phyloP scores from a whole-genome alignment of 2,888 invertebrate species.

The Polymixis flavicincta region DNA sequence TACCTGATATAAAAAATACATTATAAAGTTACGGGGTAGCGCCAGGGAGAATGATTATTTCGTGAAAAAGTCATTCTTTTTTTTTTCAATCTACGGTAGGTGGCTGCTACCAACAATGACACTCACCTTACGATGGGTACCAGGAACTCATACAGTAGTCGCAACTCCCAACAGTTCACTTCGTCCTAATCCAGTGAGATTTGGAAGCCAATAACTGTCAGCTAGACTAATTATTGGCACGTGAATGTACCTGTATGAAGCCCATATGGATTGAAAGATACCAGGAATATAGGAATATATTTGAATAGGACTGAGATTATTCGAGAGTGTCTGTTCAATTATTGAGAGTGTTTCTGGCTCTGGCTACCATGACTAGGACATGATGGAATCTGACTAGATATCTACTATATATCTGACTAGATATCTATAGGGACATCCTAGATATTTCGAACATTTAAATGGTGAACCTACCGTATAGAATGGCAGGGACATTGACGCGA shows the following conservation, averaged over 20 bases:
- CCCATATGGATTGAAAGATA: slow-evolving; percentile 25
- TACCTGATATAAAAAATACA: too few relatives aligned
- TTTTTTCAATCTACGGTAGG: background rate
- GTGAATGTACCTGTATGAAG: slow-evolving; percentile 17
- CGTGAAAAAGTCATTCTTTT: too few relatives aligned
- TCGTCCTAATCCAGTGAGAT: slow-evolving; percentile 32
- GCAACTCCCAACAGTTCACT: background rate
- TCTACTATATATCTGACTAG: background rate
- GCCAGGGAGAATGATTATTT: too few relatives aligned
- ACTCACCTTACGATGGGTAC: background rate
- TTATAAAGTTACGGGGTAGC: too few relatives aligned
- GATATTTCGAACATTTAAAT: background rate
- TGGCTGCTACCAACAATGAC: background rate
- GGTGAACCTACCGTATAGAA: background rate
- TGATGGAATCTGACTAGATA: background rate
- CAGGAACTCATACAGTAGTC: slow-evolving; percentile 10
- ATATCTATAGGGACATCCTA: too few relatives aligned
- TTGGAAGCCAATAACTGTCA: slow-evolving; percentile 42
- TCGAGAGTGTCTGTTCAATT: background rate
- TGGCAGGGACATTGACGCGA: too few relatives aligned
- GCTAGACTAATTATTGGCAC: slow-evolving; percentile 19
- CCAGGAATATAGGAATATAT: slow-evolving; percentile 4
- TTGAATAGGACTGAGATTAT: slow-evolving; percentile 13
- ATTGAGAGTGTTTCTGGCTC: background rate
- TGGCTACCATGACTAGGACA: background rate